A percentile compares a stretch with the other conserved stretches of the same genome.
Evolutionary conservation across 64 coral and sea anemone genomes (phyloP).

Genomic region (Montipora cactus): DNA sequence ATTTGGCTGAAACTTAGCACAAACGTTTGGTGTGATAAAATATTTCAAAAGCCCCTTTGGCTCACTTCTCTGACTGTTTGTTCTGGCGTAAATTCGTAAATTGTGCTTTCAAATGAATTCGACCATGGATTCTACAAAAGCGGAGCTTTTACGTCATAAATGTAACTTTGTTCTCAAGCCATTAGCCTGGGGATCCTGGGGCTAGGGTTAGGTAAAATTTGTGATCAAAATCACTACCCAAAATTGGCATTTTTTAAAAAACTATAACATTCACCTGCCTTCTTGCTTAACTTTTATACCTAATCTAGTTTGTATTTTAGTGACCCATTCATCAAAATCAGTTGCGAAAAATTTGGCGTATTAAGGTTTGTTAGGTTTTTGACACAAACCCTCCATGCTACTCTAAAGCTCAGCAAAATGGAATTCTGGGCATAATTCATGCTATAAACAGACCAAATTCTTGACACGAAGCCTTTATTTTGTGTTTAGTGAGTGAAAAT

Average conservation of each 20-base stretch:
- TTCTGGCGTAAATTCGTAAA: not conserved
- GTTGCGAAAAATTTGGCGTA: slow-evolving; percentile 51
- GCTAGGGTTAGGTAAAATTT: slow-evolving; percentile 29
- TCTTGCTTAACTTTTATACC: slow-evolving; percentile 17
- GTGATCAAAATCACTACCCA: not conserved
- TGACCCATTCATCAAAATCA: slow-evolving; percentile 52
- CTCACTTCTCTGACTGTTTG: no score
- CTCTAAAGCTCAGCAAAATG: slow-evolving; percentile 4
- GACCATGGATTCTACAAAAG: slow-evolving; percentile 38
- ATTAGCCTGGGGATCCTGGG: slow-evolving; percentile 34
- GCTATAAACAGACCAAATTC: no score
- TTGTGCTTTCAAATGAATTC: slow-evolving; percentile 40
- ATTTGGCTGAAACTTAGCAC: no score
- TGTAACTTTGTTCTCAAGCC: slow-evolving; percentile 41
- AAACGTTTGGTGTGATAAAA: no score
- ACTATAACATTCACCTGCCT: slow-evolving; percentile 29
- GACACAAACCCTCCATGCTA: slow-evolving; percentile 20
- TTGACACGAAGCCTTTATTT: slow-evolving; percentile 10
- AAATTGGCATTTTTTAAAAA: slow-evolving; percentile 6
- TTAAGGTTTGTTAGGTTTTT: slow-evolving; percentile 41
- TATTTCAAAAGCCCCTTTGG: no score
- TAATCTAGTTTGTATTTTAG: slow-evolving; percentile 6
- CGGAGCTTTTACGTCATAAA: not conserved
- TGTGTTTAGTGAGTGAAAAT: slow-evolving; percentile 37
- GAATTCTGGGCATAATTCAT: not conserved